Evolutionary conservation across 1,140 invertebrate species (phyloP).

Genomic region (Drosophila sucinea): DNA sequence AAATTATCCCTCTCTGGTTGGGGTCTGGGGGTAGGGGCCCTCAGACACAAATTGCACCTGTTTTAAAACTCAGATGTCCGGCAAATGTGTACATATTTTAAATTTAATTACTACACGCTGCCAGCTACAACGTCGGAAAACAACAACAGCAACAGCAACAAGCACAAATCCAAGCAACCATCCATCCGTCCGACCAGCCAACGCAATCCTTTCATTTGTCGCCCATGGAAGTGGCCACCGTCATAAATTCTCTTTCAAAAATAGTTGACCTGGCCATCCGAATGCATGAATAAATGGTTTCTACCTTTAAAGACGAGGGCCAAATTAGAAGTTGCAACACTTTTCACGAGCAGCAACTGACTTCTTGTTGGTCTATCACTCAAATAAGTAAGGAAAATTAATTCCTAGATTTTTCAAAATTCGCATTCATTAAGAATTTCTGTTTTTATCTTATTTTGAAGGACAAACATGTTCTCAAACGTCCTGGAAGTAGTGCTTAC

Average conservation of each 20-base stretch:
- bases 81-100: conserved; percentile 74
- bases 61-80: conserved; percentile 68
- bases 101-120: conserved; percentile 75
- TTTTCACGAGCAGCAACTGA: too few species aligned
- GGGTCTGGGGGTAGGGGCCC: neutral
- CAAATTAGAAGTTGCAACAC: neutral
- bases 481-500: too few species aligned
- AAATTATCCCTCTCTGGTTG: conserved; percentile 54
- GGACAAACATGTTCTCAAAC: too few species aligned
- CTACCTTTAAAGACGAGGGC: conserved; percentile 29
- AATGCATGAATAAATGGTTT: conserved; percentile 38
- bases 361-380: too few species aligned
- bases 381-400: too few species aligned
- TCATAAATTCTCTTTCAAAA: conserved; percentile 61
- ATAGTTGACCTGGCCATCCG: conserved; percentile 69
- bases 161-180: conserved; percentile 62
- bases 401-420: too few species aligned
- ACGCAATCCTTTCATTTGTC: conserved; percentile 61
- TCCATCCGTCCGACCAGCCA: conserved; percentile 29
- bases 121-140: conserved; percentile 44
- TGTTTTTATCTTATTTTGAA: too few species aligned
- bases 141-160: conserved; percentile 35
- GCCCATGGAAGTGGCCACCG: conserved; percentile 35
- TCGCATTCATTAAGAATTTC: too few species aligned
- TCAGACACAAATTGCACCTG: conserved; percentile 45